Conservation (phyloP, 2,888 invertebrate genomes). For the Dynastes maya region DNA sequence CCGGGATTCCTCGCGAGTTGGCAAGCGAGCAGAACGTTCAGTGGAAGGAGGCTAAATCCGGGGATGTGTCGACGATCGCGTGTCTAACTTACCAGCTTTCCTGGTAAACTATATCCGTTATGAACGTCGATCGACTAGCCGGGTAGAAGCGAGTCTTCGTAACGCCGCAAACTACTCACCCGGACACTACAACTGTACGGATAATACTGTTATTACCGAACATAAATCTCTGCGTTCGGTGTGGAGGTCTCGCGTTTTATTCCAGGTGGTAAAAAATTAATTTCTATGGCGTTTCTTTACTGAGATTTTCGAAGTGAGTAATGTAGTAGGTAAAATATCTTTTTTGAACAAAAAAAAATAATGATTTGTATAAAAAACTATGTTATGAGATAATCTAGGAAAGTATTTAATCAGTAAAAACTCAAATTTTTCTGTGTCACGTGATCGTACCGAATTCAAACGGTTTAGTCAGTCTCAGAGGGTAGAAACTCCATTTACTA, state of each 20-base stretch:
- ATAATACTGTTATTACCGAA: constrained; percentile 31
- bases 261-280: constrained; percentile 5
- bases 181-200: constrained; percentile 29
- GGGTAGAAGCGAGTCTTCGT: constrained; percentile 8
- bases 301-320: neutral
- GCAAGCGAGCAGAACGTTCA: neutral
- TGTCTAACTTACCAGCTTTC: constrained; percentile 31
- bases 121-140: constrained; percentile 14
- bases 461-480: too few species aligned
- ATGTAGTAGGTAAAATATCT: too few species aligned
- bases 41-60: constrained; percentile 19
- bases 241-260: constrained; percentile 19
- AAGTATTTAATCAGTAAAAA: too few species aligned
- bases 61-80: constrained; percentile 21
- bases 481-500: too few species aligned
- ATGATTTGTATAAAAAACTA: too few species aligned
- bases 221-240: constrained; percentile 19
- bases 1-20: neutral
- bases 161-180: constrained; percentile 13
- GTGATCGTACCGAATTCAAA: too few species aligned
- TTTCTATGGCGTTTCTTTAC: neutral
- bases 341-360: too few species aligned
- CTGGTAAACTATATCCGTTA: constrained; percentile 33
- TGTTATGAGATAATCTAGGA: too few species aligned
- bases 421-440: too few species aligned